Evolutionary conservation across 2,113 vertebrate species (phyloP).

Genomic region (Eublepharis macularius): DNA sequence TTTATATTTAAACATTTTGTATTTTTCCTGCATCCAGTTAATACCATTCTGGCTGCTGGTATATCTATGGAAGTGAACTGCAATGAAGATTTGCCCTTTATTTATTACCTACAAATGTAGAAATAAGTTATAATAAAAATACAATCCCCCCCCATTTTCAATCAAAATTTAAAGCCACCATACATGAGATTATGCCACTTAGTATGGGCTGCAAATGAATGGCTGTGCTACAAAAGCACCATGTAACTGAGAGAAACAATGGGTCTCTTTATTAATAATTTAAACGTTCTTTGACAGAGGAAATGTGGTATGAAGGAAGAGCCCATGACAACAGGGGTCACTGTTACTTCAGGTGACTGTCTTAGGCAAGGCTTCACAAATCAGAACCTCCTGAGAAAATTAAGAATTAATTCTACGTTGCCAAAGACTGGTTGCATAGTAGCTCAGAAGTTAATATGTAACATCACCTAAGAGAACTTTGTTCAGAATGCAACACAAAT

Average conservation of each 20-base stretch:
- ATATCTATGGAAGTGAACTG: slow-evolving; percentile 18
- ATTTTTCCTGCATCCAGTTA: no score
- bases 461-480: slow-evolving; percentile 70
- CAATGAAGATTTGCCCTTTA: slow-evolving; percentile 22
- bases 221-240: slow-evolving; percentile 43
- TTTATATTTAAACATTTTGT: no score
- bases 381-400: slow-evolving; percentile 40
- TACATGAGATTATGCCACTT: slow-evolving; percentile 40
- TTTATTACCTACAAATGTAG: neutral
- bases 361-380: slow-evolving; percentile 53
- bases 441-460: slow-evolving; percentile 71
- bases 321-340: slow-evolving; percentile 56
- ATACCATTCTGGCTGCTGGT: no score
- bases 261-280: slow-evolving; percentile 51
- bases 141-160: slow-evolving; percentile 10
- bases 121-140: no score
- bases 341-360: slow-evolving; percentile 45
- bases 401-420: slow-evolving; percentile 45
- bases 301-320: slow-evolving; percentile 42
- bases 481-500: slow-evolving; percentile 55
- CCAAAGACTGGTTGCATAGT: slow-evolving; percentile 44
- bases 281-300: slow-evolving; percentile 48
- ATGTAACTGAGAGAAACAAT: slow-evolving; percentile 48
- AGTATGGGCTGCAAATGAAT: slow-evolving; percentile 32
- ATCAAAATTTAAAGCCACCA: slow-evolving; percentile 45